These are phyloP conservation scores for Proteles cristata DNA, from an alignment of 2,113 vertebrate genomes.

Conservation along the genomic window DNA sequence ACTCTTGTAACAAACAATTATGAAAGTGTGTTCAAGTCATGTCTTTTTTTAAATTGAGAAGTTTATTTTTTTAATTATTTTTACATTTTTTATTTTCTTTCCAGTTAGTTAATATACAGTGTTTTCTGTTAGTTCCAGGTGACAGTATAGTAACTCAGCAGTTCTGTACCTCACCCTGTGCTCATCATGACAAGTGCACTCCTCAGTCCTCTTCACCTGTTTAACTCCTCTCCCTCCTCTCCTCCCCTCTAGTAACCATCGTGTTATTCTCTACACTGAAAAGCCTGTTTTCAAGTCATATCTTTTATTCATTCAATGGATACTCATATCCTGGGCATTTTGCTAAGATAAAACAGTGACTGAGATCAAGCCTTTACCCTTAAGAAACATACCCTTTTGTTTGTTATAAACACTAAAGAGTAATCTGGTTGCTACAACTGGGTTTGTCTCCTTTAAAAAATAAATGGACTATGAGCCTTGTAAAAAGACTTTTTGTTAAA, in stretches of 20 bases:
- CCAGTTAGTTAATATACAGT: not conserved
- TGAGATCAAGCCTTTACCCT: not conserved
- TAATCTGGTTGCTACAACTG: not conserved
- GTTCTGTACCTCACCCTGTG: not conserved
- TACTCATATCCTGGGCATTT: not conserved
- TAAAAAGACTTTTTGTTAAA: constrained; percentile 41
- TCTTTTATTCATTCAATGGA: not conserved
- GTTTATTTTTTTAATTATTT: not conserved
- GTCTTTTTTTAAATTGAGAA: not conserved
- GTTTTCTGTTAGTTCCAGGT: not conserved
- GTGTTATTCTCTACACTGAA: not conserved
- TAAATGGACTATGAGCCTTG: not conserved
- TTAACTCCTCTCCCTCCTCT: not conserved
- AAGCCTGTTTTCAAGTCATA: not conserved
- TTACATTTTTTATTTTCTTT: not conserved
- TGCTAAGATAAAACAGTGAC: not conserved
- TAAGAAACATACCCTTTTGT: not conserved
- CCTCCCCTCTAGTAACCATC: not conserved
- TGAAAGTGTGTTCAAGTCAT: not conserved
- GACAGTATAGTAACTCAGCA: not conserved
- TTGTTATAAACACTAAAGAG: not conserved
- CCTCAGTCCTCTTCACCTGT: not conserved
- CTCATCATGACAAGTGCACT: not conserved
- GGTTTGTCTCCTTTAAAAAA: constrained; percentile 12
- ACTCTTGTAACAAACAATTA: not conserved